A percentile compares a stretch with the other conserved stretches of the same genome.
Evolutionary conservation across 2,113 vertebrate species (phyloP).

Genomic region (Glaucomys volans): DNA sequence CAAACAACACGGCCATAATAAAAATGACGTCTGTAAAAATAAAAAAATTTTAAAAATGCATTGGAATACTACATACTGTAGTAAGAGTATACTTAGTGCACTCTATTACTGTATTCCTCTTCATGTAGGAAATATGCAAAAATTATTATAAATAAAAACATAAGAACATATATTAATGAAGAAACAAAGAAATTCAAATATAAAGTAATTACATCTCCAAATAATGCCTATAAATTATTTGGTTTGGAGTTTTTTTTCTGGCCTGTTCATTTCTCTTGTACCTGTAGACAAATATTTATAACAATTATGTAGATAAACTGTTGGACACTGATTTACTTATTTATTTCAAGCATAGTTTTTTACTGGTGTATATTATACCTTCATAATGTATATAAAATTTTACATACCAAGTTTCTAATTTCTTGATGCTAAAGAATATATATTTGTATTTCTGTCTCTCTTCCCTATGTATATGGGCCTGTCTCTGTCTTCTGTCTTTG

Average conservation of each 20-base stretch:
- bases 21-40: no score
- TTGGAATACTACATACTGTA: neutral
- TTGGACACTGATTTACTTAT: neutral
- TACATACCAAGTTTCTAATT: neutral
- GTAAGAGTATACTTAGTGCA: neutral
- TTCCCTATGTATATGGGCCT: no score
- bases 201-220: neutral
- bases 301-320: neutral
- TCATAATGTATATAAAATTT: neutral
- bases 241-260: accelerated
- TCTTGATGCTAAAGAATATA: neutral
- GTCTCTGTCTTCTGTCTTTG: neutral
- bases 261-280: neutral
- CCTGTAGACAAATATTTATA: neutral
- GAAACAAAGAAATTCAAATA: constrained; percentile 2
- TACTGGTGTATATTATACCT: neutral
- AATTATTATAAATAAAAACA: neutral
- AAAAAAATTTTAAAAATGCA: no score
- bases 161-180: neutral
- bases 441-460: neutral
- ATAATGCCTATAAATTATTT: neutral
- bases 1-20: neutral
- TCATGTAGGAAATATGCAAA: neutral
- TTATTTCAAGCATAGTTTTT: constrained; percentile 14
- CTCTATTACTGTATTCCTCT: neutral